phyloP scores from a whole-genome alignment of 2,113 vertebrate species.

The Nannospalax galili region DNA sequence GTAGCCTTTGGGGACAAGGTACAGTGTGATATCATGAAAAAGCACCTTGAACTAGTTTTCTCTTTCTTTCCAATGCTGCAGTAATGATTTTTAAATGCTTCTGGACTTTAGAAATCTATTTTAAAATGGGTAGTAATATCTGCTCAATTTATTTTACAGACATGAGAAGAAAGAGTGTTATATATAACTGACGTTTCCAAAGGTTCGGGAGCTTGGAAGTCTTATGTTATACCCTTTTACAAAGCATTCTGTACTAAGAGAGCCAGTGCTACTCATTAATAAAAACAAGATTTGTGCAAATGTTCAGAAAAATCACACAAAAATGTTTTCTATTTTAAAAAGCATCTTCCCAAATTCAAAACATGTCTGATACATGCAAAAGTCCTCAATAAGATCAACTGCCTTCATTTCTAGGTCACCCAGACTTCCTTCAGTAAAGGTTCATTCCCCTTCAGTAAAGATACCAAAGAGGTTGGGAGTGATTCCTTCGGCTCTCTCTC shows the following conservation, averaged over 20 bases:
- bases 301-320: not conserved
- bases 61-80: not conserved
- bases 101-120: not conserved
- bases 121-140: not conserved
- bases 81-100: not conserved
- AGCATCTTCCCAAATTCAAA: not conserved
- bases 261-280: not conserved
- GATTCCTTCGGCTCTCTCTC: not conserved
- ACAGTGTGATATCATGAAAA: not conserved
- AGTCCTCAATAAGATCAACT: not conserved
- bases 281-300: not conserved
- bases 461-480: not conserved
- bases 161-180: not conserved
- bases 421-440: not conserved
- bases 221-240: not conserved
- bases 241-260: not conserved
- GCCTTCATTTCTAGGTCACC: not conserved
- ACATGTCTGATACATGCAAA: not conserved
- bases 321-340: not conserved
- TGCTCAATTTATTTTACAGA: not conserved
- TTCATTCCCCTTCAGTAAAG: not conserved
- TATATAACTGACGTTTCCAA: constrained; percentile 6
- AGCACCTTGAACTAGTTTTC: not conserved
- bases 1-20: not conserved
- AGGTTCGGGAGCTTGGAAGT: constrained; percentile 33